Base-by-base conservation (phyloP, 1,140 invertebrate species). In the Aphaenogaster ashmeadi region DNA sequence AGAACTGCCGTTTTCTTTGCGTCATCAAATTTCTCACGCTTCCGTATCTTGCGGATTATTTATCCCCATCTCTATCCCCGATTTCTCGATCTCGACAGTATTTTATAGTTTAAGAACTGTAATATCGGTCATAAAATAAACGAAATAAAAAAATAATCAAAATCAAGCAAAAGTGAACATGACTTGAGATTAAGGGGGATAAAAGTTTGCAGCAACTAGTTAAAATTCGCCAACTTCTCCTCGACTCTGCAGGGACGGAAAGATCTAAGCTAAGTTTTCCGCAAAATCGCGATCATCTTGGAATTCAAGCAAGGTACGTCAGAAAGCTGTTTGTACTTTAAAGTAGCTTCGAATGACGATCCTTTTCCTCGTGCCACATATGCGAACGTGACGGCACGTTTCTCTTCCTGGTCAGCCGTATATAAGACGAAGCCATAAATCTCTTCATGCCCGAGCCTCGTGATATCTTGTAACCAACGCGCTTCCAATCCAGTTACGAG, bases 381-480 rank as follows among this genome's bases (percentile, higher is more conserved):
- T 60, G 66, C 86, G 86, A 90, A 88, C 71, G 89, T 86, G 89
- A 86, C 81, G 77, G 81, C 75, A 87, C 90, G 90, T 91, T 91
- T 91, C 88, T 91, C 88, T 91, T 91, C 90, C 89, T 88, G 88
- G 75, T 89, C 89, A 79, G 36, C 58, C 83, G 66, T 90, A 87
- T 90, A 87, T 75, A 86, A 91, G 74, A 52, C 74, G 90, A 89
- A 91, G 89, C 87, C 89, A 90, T 91, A 91, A 91, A 90, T 91
- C 87, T 90, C 67, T 27, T 58, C 83, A 64, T 91, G 83, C 64
- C 56, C 54, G 58, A 86, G 89, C n/a, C 86, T 87, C 74, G 71
- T 67, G 87, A 91, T 81, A 64, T 79, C 69, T 75, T 67, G 74
- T 88, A 74, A 87, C 69, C 89, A 58, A 67, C 88, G 15, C 54